Evolutionary conservation across 2,113 vertebrate genomes (phyloP).

Genomic region (Pipa parva): DNA sequence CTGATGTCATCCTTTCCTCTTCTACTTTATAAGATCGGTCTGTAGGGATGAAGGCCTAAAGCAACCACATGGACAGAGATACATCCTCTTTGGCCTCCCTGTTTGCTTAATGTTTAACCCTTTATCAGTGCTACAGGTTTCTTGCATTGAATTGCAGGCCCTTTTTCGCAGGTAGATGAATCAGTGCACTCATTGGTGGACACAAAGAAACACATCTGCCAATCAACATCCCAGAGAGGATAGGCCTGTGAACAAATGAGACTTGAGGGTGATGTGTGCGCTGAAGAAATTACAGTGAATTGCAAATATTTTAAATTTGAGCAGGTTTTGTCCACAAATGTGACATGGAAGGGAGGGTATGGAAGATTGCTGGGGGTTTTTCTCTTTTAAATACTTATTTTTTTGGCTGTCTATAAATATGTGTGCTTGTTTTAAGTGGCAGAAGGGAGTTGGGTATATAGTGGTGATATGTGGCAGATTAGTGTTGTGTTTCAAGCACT

Average conservation of each 20-base stretch:
- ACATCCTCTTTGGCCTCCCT: conserved; percentile 6
- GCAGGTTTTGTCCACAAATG: background rate
- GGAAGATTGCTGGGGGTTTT: background rate
- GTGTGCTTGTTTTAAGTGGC: background rate
- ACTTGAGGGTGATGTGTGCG: background rate
- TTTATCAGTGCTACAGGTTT: conserved; percentile 7
- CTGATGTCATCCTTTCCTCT: conserved; percentile 40
- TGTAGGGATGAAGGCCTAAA: conserved; percentile 23
- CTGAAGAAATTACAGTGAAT: background rate
- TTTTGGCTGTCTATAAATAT: background rate
- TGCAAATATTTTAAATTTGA: background rate
- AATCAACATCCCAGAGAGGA: background rate
- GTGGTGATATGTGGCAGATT: background rate
- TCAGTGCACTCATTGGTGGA: background rate
- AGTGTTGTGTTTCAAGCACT: background rate
- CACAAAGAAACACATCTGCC: background rate
- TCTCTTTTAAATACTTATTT: no score
- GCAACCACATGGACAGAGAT: conserved; percentile 24
- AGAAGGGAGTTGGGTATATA: background rate
- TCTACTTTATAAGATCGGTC: conserved; percentile 32
- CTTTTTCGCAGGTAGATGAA: background rate
- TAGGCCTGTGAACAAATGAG: background rate
- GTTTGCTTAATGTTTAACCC: conserved; percentile 29
- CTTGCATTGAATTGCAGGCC: background rate
- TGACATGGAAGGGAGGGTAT: background rate